These are phyloP conservation scores for Neomicropteryx cornuta DNA, from an alignment of 1,140 invertebrate genomes.

Conservation along the genomic window DNA sequence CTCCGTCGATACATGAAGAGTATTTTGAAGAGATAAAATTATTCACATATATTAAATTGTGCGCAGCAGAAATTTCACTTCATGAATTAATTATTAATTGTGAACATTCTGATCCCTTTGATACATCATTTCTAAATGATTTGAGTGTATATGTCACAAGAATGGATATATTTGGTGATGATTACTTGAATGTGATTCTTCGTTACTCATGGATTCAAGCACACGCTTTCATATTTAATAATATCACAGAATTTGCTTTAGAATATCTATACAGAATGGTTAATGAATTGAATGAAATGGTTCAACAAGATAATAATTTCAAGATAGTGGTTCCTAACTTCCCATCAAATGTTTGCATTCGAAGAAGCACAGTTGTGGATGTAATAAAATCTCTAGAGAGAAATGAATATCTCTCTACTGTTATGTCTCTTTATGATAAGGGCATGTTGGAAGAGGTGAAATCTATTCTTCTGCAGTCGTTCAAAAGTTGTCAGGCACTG, in stretches of 20 bases:
- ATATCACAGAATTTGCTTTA: constrained; percentile 28
- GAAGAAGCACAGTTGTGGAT: constrained; percentile 24
- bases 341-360: constrained; percentile 28
- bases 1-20: constrained; percentile 38
- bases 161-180: constrained; percentile 27
- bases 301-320: constrained; percentile 24
- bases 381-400: constrained; percentile 32
- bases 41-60: constrained; percentile 46
- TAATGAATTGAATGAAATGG: constrained; percentile 34
- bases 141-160: too few species aligned
- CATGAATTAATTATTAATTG: too few species aligned
- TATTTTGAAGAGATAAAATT: constrained; percentile 38
- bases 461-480: constrained; percentile 51
- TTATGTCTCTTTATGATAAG: constrained; percentile 46
- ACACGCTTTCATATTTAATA: constrained; percentile 29
- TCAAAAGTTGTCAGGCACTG: constrained; percentile 39
- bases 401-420: constrained; percentile 35
- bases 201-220: constrained; percentile 32
- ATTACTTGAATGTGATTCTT: constrained; percentile 26
- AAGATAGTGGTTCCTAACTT: constrained; percentile 28
- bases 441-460: constrained; percentile 53
- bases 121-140: too few species aligned
- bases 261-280: constrained; percentile 31
- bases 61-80: constrained; percentile 51
- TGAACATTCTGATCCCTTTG: too few species aligned